Conservation (phyloP, 2,797 vertebrate species). For the Enteromius unitaeniatus region DNA sequence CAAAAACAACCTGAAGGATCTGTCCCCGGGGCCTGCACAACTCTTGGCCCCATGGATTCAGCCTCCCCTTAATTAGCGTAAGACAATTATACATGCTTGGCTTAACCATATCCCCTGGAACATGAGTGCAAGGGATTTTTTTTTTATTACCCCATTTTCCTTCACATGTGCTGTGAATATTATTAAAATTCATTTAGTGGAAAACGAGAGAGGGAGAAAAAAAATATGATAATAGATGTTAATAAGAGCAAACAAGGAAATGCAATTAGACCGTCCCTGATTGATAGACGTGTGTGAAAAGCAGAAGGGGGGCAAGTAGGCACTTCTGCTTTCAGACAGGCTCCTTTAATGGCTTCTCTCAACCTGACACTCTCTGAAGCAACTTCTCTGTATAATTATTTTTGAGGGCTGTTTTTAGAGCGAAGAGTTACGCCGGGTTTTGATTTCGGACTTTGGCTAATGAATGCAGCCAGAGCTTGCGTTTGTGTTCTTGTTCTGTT, state of each 20-base stretch:
- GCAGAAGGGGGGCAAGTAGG: constrained; percentile 33
- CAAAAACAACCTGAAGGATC: constrained; percentile 67
- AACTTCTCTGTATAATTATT: constrained; percentile 41
- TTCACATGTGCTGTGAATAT: constrained; percentile 62
- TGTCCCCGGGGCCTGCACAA: constrained; percentile 61
- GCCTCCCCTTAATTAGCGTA: constrained; percentile 80
- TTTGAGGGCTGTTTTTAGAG: constrained; percentile 48
- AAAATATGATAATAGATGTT: constrained; percentile 52
- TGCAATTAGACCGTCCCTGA: constrained; percentile 56
- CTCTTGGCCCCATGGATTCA: constrained; percentile 65
- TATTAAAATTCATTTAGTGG: constrained; percentile 72
- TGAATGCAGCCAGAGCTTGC: constrained; percentile 56
- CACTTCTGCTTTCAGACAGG: constrained; percentile 35
- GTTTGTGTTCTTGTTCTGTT: constrained; percentile 68
- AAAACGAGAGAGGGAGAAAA: constrained; percentile 46
- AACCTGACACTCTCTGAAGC: constrained; percentile 18
- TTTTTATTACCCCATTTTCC: constrained; percentile 52
- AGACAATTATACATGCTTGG: constrained; percentile 85
- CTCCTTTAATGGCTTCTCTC: constrained; percentile 38
- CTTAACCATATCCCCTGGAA: constrained; percentile 81
- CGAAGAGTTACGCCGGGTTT: constrained; percentile 8
- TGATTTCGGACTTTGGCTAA: constrained; percentile 53
- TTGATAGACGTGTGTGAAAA: constrained; percentile 53
- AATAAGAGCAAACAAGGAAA: constrained; percentile 69
- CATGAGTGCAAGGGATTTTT: constrained; percentile 71